Conservation (phyloP, 2,888 invertebrate species). For the Fissipunctia ypsillon region DNA sequence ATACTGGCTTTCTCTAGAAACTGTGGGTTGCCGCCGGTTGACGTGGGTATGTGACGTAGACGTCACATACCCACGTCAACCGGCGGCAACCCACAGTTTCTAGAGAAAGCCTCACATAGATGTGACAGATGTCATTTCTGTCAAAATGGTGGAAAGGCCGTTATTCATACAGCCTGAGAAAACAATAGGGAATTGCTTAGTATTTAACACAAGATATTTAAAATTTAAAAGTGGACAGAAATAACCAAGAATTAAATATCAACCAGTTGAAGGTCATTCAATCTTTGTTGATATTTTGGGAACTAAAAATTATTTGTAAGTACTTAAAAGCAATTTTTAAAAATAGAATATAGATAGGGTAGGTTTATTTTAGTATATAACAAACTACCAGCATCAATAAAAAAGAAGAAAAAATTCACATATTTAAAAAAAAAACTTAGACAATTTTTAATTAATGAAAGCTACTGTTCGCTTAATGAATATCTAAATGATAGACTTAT, state of each 20-base stretch:
- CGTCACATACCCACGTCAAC: slow-evolving; percentile 24
- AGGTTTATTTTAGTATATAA: too few relatives aligned
- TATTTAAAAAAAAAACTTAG: too few relatives aligned
- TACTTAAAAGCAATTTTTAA: too few relatives aligned
- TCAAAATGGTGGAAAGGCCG: slow-evolving; percentile 31
- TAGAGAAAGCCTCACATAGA: slow-evolving; percentile 56
- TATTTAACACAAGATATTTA: not conserved
- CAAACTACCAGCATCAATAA: too few relatives aligned
- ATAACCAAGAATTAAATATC: not conserved
- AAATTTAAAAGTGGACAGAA: not conserved
- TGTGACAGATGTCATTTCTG: slow-evolving; percentile 50
- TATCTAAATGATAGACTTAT: too few relatives aligned
- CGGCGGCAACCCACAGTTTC: slow-evolving; percentile 21
- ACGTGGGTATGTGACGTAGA: slow-evolving; percentile 8
- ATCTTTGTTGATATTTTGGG: not conserved
- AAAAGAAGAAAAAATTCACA: too few relatives aligned
- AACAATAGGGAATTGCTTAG: not conserved
- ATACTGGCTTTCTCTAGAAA: slow-evolving; percentile 54
- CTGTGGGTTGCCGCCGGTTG: slow-evolving; percentile 22
- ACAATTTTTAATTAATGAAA: too few relatives aligned
- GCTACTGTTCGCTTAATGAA: too few relatives aligned
- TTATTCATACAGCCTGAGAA: slow-evolving; percentile 7
- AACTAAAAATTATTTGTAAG: not conserved
- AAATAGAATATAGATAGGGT: too few relatives aligned
- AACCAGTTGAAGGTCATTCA: not conserved